phyloP scores from a whole-genome alignment of 2,113 vertebrate species.

The human (Homo sapiens) region GRCh38 chr14:33229001-33229500 shows the following conservation, averaged over 20 bases:
- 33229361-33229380: neutral
- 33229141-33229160: neutral
- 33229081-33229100: neutral
- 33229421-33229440: neutral
- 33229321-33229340: neutral
- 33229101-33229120: neutral
- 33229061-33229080: neutral
- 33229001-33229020: neutral
- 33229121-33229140: neutral
- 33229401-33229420: too few species aligned
- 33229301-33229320: neutral
- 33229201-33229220: neutral
- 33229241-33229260: neutral
- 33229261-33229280: neutral
- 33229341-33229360: neutral
- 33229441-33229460: neutral
- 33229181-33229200: neutral
- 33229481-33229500: fast-evolving
- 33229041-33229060: neutral
- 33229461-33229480: neutral
- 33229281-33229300: neutral
- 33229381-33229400: constrained; percentile 1
- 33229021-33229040: neutral
- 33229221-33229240: neutral
- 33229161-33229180: neutral